Percentiles rank a stretch among this genome's conserved stretches.
These are phyloP conservation scores for Monochamus alternatus DNA, from an alignment of 2,888 invertebrate genomes.

Conservation along the genomic window DNA sequence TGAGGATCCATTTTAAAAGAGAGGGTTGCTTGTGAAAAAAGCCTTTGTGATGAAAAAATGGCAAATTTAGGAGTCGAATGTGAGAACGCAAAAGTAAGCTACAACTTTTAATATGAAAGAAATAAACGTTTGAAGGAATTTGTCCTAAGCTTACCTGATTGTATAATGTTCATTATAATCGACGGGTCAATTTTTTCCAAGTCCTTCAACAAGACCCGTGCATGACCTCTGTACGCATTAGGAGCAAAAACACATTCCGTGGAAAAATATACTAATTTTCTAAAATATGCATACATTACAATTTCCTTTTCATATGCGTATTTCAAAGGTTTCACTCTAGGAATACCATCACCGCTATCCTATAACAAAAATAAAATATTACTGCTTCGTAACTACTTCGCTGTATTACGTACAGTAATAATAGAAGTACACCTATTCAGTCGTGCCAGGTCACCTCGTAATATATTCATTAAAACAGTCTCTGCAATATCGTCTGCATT, in stretches of 20 bases:
- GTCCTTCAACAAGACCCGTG: slow-evolving; percentile 92
- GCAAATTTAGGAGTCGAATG: too few relatives aligned
- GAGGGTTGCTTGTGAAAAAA: too few relatives aligned
- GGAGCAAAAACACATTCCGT: slow-evolving; percentile 99
- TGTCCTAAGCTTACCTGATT: slow-evolving; percentile 78
- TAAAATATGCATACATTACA: slow-evolving; percentile 99
- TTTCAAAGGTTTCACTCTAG: slow-evolving; percentile 95
- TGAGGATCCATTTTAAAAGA: too few relatives aligned
- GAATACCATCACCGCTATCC: slow-evolving; percentile 87
- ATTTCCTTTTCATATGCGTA: slow-evolving; percentile 99
- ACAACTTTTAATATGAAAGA: too few relatives aligned
- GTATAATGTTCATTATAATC: slow-evolving; percentile 93
- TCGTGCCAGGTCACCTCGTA: slow-evolving; percentile 96
- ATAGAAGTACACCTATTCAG: slow-evolving; percentile 93
- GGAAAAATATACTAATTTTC: slow-evolving; percentile 96
- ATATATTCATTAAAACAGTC: slow-evolving; percentile 97
- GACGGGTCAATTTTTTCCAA: slow-evolving; percentile 94
- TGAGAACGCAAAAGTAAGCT: too few relatives aligned
- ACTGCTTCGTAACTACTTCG: not conserved
- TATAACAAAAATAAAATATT: slow-evolving; percentile 64
- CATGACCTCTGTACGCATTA: slow-evolving; percentile 96
- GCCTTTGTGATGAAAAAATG: too few relatives aligned
- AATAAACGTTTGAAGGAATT: too few relatives aligned
- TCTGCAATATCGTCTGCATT: slow-evolving; percentile 99
- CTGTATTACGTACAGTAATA: slow-evolving; percentile 79